Conservation (phyloP, 2,113 vertebrate genomes). For the Girardinichthys multiradiatus region DNA sequence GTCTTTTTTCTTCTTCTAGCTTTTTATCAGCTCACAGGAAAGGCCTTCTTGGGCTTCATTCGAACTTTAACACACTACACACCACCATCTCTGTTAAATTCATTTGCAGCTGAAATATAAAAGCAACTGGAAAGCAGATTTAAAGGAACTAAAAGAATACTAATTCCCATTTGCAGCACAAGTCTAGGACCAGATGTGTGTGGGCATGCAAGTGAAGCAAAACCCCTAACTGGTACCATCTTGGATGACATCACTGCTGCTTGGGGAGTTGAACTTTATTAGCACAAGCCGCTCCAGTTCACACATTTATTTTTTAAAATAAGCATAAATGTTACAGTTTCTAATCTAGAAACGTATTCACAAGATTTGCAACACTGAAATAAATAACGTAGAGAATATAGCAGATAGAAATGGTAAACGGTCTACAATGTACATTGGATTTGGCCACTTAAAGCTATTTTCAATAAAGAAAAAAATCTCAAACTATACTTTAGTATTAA, state of each 20-base stretch:
- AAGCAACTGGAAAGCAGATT: slow-evolving; percentile 15
- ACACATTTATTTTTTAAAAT: slow-evolving; percentile 80
- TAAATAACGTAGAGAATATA: slow-evolving; percentile 82
- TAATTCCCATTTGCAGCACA: slow-evolving; percentile 38
- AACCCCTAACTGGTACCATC: slow-evolving; percentile 35
- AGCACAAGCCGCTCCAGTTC: slow-evolving; percentile 52
- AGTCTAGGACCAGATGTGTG: slow-evolving; percentile 46
- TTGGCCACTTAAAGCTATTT: slow-evolving; percentile 76
- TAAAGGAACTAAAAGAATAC: slow-evolving; percentile 23
- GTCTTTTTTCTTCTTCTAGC: slow-evolving; percentile 15
- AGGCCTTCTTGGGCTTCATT: slow-evolving; percentile 8
- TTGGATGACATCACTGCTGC: slow-evolving; percentile 39
- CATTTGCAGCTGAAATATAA: slow-evolving; percentile 43
- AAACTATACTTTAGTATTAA: slow-evolving; percentile 82
- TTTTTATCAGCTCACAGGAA: slow-evolving; percentile 41
- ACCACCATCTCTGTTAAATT: slow-evolving; percentile 6
- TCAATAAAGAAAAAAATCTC: slow-evolving; percentile 55
- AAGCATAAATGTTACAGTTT: slow-evolving; percentile 78
- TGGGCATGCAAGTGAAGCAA: slow-evolving; percentile 7
- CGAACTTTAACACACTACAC: background rate
- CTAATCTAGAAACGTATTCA: slow-evolving; percentile 79
- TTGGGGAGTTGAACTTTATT: background rate
- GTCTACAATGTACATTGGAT: slow-evolving; percentile 82
- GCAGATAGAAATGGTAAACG: slow-evolving; percentile 76
- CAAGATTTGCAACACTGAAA: slow-evolving; percentile 77